Base-by-base conservation (phyloP, 2,113 vertebrate genomes). In the Delphinapterus leucas region DNA sequence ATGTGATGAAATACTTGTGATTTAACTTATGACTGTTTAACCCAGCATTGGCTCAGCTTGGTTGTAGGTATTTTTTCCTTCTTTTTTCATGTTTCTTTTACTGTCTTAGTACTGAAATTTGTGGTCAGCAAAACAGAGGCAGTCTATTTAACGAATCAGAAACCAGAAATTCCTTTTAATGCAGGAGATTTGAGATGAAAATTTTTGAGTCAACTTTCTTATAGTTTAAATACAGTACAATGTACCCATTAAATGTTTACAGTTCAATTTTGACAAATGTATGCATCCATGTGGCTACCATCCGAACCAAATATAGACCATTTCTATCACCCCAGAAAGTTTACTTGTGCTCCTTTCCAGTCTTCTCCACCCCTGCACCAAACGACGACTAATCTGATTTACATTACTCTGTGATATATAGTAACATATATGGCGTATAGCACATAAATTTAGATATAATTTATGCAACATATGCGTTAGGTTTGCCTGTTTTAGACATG, bases 1-100 rank as follows among this genome's bases (percentile, higher is more conserved):
- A 98, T 96, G 97, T 81, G 58, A 36, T 38, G 11, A 38, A 4
- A 47, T 94, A 89, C 65, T 96, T 76, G 12, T 73, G 81, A 82
- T 76, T 85, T 87, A 44, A 76, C 8, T 87, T 85, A 23, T 26
- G n/a, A 65, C 33, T 53, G 0, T 60, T 83, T 84, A 90, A 68
- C 25, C n/a, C 53, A 77, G 33, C 33, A 44, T 74, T 86, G 55
- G 21, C 41, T 93, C 25, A 61, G 14, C 15, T 81, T 91, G n/a
- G 36, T 70, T 25, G 26, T 81, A 26, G 44, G 2, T 60, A 18
- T 44, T 53, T 68, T 1, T 73, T 49, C 23, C 5, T 60, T 15
- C 17, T 21, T 86, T 76, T 88, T 77, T 63, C 31, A 6, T 81
- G 28, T 73, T 87, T 83, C 26, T 70, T 93, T 92, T 55, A 5